Conservation (phyloP, 2,888 invertebrate species). For the Tinea pellionella region DNA sequence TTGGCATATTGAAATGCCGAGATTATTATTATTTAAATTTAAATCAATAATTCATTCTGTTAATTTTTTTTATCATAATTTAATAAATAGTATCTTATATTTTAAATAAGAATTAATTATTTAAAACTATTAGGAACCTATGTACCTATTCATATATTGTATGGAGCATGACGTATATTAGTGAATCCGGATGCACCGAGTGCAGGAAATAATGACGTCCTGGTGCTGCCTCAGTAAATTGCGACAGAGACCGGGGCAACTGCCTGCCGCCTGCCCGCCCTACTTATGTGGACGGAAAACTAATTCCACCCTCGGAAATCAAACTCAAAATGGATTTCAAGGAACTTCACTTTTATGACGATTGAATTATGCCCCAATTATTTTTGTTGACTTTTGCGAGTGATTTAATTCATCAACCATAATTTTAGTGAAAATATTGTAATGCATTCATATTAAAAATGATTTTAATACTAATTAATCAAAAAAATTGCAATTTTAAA, state of each 20-base stretch:
- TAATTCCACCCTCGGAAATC: constrained; percentile 19
- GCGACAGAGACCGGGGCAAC: constrained; percentile 34
- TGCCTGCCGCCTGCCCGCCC: constrained; percentile 7
- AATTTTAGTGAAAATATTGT: too few relatives aligned
- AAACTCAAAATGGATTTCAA: constrained; percentile 5
- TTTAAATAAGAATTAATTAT: too few relatives aligned
- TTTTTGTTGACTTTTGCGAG: neutral
- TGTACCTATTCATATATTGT: neutral
- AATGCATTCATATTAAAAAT: too few relatives aligned
- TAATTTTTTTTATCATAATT: too few relatives aligned
- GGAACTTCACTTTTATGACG: neutral
- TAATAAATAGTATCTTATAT: too few relatives aligned
- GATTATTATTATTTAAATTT: too few relatives aligned
- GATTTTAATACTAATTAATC: too few relatives aligned
- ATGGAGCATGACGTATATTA: neutral
- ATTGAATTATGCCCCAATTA: constrained; percentile 12
- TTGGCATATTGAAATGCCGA: too few relatives aligned
- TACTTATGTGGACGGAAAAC: constrained; percentile 27
- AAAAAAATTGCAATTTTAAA: too few relatives aligned
- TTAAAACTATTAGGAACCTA: neutral
- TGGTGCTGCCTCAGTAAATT: constrained; percentile 36
- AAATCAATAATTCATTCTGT: too few relatives aligned
- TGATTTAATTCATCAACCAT: neutral
- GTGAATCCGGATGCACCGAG: constrained; percentile 21
- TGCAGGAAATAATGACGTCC: constrained; percentile 55